Evolutionary conservation across 2,797 vertebrate species (phyloP).

Genomic region (Eidolon dupreanum): DNA sequence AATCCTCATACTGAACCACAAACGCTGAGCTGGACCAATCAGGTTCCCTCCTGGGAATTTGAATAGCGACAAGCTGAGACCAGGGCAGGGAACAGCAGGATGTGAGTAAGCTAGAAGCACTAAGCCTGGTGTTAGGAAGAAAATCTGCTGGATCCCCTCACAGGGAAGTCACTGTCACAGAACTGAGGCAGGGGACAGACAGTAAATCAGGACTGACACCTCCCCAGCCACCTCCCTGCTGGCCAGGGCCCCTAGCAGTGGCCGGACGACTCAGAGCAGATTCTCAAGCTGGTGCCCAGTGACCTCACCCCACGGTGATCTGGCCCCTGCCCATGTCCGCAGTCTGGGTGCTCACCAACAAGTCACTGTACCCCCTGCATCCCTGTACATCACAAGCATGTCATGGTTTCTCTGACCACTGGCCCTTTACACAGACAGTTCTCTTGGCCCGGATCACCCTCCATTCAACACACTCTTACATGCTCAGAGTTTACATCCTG

Average conservation of each 20-base stretch:
- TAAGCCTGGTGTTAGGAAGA: neutral
- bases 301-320: neutral
- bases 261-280: neutral
- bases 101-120: neutral
- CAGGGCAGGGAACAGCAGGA: neutral
- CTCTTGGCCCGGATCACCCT: no score
- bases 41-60: neutral
- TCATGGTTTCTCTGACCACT: neutral
- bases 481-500: neutral
- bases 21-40: neutral
- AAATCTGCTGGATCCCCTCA: neutral
- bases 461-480: neutral
- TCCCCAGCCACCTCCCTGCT: neutral
- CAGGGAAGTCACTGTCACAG: neutral
- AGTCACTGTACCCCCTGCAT: neutral
- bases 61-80: neutral
- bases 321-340: neutral
- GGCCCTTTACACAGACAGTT: neutral
- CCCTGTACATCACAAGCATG: neutral
- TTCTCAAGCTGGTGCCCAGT: neutral
- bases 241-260: neutral
- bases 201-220: neutral
- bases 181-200: neutral
- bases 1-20: neutral
- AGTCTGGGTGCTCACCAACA: rapidly evolving